phyloP scores from a whole-genome alignment of 2,797 vertebrate genomes.

The Rhinella marina region DNA sequence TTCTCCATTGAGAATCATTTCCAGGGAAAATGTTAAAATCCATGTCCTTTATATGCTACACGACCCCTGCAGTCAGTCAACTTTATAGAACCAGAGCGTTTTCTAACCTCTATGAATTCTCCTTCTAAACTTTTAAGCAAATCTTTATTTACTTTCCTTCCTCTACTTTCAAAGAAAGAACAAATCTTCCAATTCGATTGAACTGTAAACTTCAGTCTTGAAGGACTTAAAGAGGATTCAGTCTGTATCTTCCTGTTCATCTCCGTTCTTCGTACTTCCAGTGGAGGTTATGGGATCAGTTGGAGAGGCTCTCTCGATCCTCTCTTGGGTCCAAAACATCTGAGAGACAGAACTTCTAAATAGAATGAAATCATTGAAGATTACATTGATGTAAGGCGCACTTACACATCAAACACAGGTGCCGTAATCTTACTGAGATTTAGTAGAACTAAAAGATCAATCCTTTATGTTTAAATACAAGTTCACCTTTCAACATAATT shows the following conservation, averaged over 20 bases:
- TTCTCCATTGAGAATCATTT: not conserved
- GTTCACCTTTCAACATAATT: not conserved
- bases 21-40: not conserved
- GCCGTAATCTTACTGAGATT: not conserved
- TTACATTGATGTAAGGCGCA: not conserved
- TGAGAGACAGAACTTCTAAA: constrained; percentile 16
- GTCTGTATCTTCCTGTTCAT: constrained; percentile 2
- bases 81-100: not conserved
- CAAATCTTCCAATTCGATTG: constrained; percentile 45
- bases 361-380: constrained; percentile 8
- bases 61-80: too few relatives aligned
- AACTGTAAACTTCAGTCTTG: constrained; percentile 42
- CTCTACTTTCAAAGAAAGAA: constrained; percentile 18
- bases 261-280: not conserved
- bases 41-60: not conserved
- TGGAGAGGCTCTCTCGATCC: not conserved
- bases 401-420: constrained; percentile 9
- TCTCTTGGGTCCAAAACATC: constrained; percentile 37
- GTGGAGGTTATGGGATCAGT: constrained; percentile 13
- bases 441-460: not conserved
- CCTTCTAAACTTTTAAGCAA: constrained; percentile 18
- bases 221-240: constrained; percentile 50
- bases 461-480: not conserved
- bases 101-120: not conserved
- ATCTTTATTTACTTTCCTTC: constrained; percentile 33